Conservation (phyloP, 2,888 invertebrate genomes). For the Kuschelorhynchus macadamiae region DNA sequence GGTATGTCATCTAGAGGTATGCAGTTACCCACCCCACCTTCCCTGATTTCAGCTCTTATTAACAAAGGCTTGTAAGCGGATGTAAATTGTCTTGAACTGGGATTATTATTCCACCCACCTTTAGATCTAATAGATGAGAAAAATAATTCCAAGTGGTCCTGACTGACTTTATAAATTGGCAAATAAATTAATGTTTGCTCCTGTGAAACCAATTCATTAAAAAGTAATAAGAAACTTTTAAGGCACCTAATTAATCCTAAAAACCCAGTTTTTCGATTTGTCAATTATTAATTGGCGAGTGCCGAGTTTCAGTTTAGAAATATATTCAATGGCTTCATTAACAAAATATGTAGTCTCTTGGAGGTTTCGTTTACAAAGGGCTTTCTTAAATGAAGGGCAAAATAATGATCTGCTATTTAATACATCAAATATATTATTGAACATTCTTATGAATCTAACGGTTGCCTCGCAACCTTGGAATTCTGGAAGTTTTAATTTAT, state of each 20-base stretch:
- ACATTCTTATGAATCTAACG: too few species aligned
- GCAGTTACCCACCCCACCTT: conserved; percentile 40
- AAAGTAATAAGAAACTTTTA: conserved; percentile 10
- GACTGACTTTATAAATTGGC: conserved; percentile 42
- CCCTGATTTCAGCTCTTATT: conserved; percentile 28
- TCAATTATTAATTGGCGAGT: conserved; percentile 7
- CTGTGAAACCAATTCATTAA: conserved; percentile 2
- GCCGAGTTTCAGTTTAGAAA: conserved; percentile 1
- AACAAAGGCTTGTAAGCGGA: conserved; percentile 45
- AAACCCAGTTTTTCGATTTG: conserved; percentile 17
- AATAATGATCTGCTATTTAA: too few species aligned
- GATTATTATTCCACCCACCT: conserved; percentile 51
- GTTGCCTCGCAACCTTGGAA: too few species aligned
- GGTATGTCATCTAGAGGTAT: conserved; percentile 38
- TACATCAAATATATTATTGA: too few species aligned
- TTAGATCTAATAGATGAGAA: conserved; percentile 27
- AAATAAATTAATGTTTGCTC: conserved; percentile 28
- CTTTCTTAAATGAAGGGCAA: too few species aligned
- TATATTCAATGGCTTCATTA: conserved; percentile 9
- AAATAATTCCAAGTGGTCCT: conserved; percentile 36
- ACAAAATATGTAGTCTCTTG: conserved; percentile 12
- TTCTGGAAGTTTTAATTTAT: too few species aligned
- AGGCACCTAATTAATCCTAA: conserved; percentile 7
- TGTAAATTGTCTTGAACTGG: conserved; percentile 43
- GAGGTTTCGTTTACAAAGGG: conserved; percentile 1